Evolutionary conservation across 1,140 invertebrate genomes (phyloP).

Genomic region (Caenorhabditis remanei): DNA sequence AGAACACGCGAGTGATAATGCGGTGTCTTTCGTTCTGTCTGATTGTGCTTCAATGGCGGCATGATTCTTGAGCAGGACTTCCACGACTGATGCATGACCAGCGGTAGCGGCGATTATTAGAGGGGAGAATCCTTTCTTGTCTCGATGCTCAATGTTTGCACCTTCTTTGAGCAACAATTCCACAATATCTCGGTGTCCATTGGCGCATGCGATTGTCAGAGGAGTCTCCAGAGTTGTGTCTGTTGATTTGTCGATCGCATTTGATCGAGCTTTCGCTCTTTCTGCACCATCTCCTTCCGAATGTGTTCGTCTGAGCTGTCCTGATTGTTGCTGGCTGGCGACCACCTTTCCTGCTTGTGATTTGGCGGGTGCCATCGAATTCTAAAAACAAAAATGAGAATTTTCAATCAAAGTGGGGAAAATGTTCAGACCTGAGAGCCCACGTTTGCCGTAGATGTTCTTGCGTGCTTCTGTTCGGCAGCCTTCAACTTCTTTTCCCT

Average conservation of each 20-base stretch:
- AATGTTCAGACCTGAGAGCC: background rate
- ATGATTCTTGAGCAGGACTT: conserved; percentile 90
- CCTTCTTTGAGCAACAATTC: conserved; percentile 89
- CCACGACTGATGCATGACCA: conserved; percentile 93
- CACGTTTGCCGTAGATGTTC: background rate
- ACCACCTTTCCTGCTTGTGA: background rate
- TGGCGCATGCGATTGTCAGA: conserved; percentile 94
- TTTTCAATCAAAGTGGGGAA: background rate
- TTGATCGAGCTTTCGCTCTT: background rate
- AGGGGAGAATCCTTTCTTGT: conserved; percentile 97
- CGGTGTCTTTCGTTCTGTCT: conserved; percentile 97
- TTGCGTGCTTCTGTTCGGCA: conserved; percentile 30
- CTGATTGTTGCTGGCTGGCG: conserved; percentile 2
- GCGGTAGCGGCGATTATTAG: conserved; percentile 95
- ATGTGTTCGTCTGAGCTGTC: conserved; percentile 31
- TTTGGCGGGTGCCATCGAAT: background rate
- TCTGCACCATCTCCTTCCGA: conserved; percentile 16
- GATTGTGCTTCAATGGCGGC: conserved; percentile 98
- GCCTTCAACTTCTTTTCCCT: background rate
- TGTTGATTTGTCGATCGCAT: conserved; percentile 80
- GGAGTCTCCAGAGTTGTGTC: conserved; percentile 98
- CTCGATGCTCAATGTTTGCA: conserved; percentile 95
- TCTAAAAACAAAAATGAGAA: background rate
- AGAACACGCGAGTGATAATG: conserved; percentile 94
- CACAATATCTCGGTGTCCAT: conserved; percentile 94